Base-by-base conservation (phyloP, 2,888 invertebrate genomes). In the Charanyca ferruginea region DNA sequence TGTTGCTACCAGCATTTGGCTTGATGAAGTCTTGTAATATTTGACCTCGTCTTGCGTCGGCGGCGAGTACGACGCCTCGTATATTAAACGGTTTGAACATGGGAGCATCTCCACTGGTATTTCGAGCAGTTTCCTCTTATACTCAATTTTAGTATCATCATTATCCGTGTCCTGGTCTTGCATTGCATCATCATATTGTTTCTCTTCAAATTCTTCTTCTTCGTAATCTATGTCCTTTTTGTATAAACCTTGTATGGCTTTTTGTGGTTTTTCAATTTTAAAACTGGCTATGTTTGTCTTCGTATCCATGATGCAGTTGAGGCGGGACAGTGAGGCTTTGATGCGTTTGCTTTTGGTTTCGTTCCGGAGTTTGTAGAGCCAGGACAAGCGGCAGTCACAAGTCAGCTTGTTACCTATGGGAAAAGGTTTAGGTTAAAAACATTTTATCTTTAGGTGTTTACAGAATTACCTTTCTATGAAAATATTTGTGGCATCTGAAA, bases 341-440 rank as follows among this genome's bases (percentile, higher is more conserved):
- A 97, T 95, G 74, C 97, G 96, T 80, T 96, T 96, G 90, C 97
- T 97, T 89, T 96, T 96, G 45, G 98, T 98, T 85, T 97, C 97
- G 90, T 97, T 97, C 63, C 96, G 96, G 57, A 98, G 94, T 79
- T 96, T 96, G 91, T 97, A 97, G 82, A 98, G 96, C 98, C 98
- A 98, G 58, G 97, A 96, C 59, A 98, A 95, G 22, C 97, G 97
- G 89, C 98, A 98, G 93, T 98, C 98, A 91, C 98, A 98, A 77
- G 96, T 96, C 88, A 98, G 96, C 85, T 96, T 97, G 94, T 98
- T 98, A 85, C 97, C 98, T 98, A 97, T 58, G 90, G 91, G 87
- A 84, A 89, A 86, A 84, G 73, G 77, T 72, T 41, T 16, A 0
- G 16, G 0, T n/a, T 28, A 20, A 5, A 1, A 38, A 42, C 54